Evolutionary conservation across 2,888 invertebrate species (phyloP).

Genomic region (Catocala nupta): DNA sequence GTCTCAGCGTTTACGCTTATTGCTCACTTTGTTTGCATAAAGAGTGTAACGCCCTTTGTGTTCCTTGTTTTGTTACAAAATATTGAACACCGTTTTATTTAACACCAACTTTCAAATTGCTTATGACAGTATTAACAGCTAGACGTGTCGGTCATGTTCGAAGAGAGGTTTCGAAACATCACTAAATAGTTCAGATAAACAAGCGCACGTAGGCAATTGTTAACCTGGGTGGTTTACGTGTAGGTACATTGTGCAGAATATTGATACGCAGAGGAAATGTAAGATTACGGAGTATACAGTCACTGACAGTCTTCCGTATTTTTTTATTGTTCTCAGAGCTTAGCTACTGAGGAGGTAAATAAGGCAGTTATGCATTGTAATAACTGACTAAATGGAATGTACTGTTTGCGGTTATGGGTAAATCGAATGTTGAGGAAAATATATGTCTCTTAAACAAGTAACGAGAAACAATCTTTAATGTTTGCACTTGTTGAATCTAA

Average conservation of each 20-base stretch:
- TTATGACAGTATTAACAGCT: slow-evolving; percentile 77
- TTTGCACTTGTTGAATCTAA: neutral
- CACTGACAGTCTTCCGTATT: slow-evolving; percentile 3
- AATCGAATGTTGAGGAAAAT: slow-evolving; percentile 26
- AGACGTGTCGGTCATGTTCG: slow-evolving; percentile 65
- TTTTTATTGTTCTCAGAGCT: slow-evolving; percentile 28
- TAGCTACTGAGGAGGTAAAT: slow-evolving; percentile 11
- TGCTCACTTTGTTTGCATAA: slow-evolving; percentile 72
- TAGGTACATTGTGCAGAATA: neutral
- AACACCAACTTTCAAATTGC: slow-evolving; percentile 84
- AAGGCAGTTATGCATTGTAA: slow-evolving; percentile 13
- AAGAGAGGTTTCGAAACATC: slow-evolving; percentile 68
- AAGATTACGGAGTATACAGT: slow-evolving; percentile 8
- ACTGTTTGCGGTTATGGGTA: slow-evolving; percentile 19
- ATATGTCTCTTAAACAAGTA: slow-evolving; percentile 1
- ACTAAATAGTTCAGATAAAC: slow-evolving; percentile 41
- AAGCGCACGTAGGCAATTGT: neutral
- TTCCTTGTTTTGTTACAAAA: slow-evolving; percentile 87
- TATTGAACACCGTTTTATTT: slow-evolving; percentile 87
- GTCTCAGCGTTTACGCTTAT: slow-evolving; percentile 60
- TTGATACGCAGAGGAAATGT: slow-evolving; percentile 10
- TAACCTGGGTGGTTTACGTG: slow-evolving; percentile 7
- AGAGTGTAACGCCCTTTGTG: slow-evolving; percentile 86
- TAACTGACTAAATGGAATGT: slow-evolving; percentile 19
- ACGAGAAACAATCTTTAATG: neutral